Conservation (phyloP, 2,888 invertebrate genomes). For the Parnassius smintheus region DNA sequence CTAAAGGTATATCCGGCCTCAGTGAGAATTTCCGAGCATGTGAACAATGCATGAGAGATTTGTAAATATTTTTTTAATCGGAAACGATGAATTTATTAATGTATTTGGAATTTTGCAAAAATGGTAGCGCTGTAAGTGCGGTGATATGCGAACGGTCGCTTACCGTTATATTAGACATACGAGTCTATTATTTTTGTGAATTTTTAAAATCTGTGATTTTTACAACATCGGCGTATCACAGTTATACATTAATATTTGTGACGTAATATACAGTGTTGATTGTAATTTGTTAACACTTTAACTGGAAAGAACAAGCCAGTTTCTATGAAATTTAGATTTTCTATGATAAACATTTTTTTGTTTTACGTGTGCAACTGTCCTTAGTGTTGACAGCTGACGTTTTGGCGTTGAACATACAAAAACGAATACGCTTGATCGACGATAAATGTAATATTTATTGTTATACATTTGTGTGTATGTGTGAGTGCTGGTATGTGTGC, state of each 20-base stretch:
- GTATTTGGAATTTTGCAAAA: conserved; percentile 49
- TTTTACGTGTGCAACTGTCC: not conserved
- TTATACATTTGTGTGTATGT: not conserved
- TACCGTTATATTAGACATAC: conserved; percentile 1
- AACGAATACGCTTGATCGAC: conserved; percentile 11
- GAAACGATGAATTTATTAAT: conserved; percentile 47
- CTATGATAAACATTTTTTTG: not conserved
- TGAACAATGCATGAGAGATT: conserved; percentile 35
- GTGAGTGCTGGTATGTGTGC: not conserved
- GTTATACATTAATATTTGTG: not conserved
- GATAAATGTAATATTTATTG: conserved; percentile 6
- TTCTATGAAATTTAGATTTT: not conserved
- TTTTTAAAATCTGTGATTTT: not conserved
- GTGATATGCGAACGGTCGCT: conserved; percentile 31
- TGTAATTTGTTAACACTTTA: not conserved
- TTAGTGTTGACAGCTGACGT: not conserved
- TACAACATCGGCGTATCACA: not conserved
- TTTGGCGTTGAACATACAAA: not conserved
- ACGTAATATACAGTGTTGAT: conserved; percentile 4
- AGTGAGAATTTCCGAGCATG: not conserved
- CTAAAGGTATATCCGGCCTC: not conserved
- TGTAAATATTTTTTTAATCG: conserved; percentile 66
- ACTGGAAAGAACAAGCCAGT: not conserved
- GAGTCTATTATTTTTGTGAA: conserved; percentile 13
- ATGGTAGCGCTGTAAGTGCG: conserved; percentile 45